Evolutionary conservation across 35 echinoderm and acorn worm genomes (phyloP).

Genomic region (Heliocidaris erythrogramma): DNA sequence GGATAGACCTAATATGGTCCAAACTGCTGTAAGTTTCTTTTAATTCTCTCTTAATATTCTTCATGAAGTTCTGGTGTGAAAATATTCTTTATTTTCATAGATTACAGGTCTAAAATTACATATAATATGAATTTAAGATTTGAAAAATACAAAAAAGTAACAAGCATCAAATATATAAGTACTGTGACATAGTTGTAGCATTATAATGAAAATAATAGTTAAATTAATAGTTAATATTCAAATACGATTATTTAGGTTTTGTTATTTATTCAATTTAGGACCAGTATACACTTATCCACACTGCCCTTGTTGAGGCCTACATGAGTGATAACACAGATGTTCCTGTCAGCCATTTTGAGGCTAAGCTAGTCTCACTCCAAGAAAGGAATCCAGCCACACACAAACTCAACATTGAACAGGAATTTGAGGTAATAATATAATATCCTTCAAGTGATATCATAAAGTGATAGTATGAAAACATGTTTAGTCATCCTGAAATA

Average conservation of each 20-base stretch:
- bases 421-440: neutral
- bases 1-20: conserved; percentile 66
- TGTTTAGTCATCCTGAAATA: too few species aligned
- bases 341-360: neutral
- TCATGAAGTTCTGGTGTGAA: neutral
- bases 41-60: neutral
- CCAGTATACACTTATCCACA: conserved; percentile 44
- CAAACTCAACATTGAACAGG: neutral
- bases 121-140: too few species aligned
- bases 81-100: neutral
- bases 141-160: too few species aligned
- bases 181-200: too few species aligned
- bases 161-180: too few species aligned
- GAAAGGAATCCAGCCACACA: neutral
- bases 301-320: conserved; percentile 28
- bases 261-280: neutral
- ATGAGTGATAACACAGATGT: conserved; percentile 43
- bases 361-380: neutral
- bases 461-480: too few species aligned
- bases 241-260: too few species aligned
- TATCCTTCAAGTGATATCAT: neutral
- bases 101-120: neutral
- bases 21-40: conserved; percentile 63
- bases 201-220: too few species aligned
- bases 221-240: too few species aligned